These are phyloP conservation scores for Electrona antarctica DNA, from an alignment of 2,113 vertebrate species.

Conservation along the genomic window DNA sequence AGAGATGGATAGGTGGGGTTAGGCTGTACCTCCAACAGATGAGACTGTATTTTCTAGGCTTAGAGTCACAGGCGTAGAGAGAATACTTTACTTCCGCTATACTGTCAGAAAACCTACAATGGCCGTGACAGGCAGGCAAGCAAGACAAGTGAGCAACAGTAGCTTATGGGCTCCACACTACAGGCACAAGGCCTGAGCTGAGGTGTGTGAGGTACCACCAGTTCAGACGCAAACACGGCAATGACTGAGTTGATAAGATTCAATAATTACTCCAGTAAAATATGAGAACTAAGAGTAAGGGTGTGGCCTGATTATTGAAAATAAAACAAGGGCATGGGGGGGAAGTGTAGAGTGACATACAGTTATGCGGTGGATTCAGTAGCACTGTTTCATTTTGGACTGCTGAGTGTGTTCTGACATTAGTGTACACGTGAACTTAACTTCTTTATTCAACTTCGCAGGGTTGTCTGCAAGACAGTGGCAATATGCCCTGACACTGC, in stretches of 20 bases:
- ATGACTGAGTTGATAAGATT: slow-evolving; percentile 22
- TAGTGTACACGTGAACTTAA: background rate
- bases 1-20: slow-evolving; percentile 20
- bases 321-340: slow-evolving; percentile 54
- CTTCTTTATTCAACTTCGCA: slow-evolving; percentile 39
- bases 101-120: slow-evolving; percentile 26
- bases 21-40: slow-evolving; percentile 30
- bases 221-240: background rate
- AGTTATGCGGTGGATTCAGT: slow-evolving; percentile 9
- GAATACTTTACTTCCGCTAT: slow-evolving; percentile 65
- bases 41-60: slow-evolving; percentile 32
- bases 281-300: slow-evolving; percentile 62
- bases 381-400: slow-evolving; percentile 22
- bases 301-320: slow-evolving; percentile 73
- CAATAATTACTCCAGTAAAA: slow-evolving; percentile 28
- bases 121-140: slow-evolving; percentile 41
- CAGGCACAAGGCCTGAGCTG: background rate
- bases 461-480: slow-evolving; percentile 21
- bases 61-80: slow-evolving; percentile 1
- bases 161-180: background rate
- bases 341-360: slow-evolving; percentile 61
- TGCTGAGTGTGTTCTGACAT: background rate
- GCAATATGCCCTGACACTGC: slow-evolving; percentile 27
- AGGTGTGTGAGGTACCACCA: slow-evolving; percentile 7
- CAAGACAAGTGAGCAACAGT: background rate